Evolutionary conservation across 2,113 vertebrate species (phyloP).

Genomic region (Tichodroma muraria): DNA sequence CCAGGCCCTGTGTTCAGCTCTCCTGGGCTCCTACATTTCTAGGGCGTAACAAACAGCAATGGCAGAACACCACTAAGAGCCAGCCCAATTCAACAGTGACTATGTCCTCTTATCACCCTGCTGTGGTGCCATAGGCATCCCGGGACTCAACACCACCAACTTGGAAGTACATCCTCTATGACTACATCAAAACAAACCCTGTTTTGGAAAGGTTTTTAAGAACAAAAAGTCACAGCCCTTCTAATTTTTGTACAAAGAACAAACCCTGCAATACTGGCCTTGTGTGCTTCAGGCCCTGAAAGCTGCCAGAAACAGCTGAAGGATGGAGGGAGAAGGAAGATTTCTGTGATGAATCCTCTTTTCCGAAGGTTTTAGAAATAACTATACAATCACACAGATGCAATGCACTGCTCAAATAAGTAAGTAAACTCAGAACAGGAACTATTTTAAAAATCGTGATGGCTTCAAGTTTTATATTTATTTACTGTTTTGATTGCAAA

Average conservation of each 20-base stretch:
- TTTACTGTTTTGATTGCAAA: background rate
- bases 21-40: accelerated
- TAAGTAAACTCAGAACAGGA: background rate
- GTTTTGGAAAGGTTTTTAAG: background rate
- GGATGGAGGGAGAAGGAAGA: background rate
- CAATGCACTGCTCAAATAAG: background rate
- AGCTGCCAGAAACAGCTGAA: background rate
- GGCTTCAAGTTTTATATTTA: background rate
- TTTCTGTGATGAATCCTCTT: background rate
- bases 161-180: background rate
- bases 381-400: background rate
- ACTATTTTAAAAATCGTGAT: background rate
- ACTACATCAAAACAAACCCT: background rate
- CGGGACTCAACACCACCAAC: background rate
- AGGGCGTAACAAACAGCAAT: accelerated
- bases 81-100: background rate
- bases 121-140: accelerated
- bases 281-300: background rate
- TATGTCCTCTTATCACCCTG: background rate
- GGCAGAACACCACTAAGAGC: background rate
- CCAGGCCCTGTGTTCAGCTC: accelerated
- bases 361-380: background rate
- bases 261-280: background rate
- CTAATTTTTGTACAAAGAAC: background rate
- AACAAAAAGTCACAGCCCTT: background rate